These are phyloP conservation scores for Mesoligia furuncula DNA, from an alignment of 2,888 invertebrate species.

Conservation along the genomic window DNA sequence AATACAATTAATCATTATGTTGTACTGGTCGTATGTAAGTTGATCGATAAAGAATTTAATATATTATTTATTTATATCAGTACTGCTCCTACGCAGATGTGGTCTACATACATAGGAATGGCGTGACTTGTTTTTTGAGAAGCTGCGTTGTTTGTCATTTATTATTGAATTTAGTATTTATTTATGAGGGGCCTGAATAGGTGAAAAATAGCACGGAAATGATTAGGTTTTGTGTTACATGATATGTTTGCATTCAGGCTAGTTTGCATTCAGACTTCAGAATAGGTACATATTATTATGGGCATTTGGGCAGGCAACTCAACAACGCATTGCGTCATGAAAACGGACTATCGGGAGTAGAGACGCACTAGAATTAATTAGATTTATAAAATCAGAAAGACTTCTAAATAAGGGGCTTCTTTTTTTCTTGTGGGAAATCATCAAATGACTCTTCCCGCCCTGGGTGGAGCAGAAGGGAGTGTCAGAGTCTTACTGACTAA, in stretches of 20 bases:
- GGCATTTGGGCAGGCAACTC: neutral
- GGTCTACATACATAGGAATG: conserved; percentile 57
- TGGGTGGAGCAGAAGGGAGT: no score
- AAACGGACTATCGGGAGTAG: neutral
- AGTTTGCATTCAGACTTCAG: conserved; percentile 5
- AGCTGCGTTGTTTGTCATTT: conserved; percentile 66
- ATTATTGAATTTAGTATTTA: conserved; percentile 77
- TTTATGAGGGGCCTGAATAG: conserved; percentile 81
- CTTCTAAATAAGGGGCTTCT: no score
- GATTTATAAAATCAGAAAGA: neutral
- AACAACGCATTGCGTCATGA: neutral
- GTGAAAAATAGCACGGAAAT: conserved; percentile 73
- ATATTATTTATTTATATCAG: conserved; percentile 46
- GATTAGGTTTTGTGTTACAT: conserved; percentile 46
- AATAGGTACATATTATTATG: neutral
- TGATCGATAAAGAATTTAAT: conserved; percentile 54
- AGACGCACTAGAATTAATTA: neutral
- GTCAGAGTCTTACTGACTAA: no score
- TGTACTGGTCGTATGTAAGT: conserved; percentile 45
- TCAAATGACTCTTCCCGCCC: no score
- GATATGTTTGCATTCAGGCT: conserved; percentile 21
- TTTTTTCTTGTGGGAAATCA: no score
- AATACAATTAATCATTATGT: conserved; percentile 75
- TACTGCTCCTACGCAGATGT: conserved; percentile 59
- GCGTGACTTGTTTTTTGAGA: conserved; percentile 72